phyloP scores from a whole-genome alignment of 2,797 vertebrate genomes.

The Oreochromis mossambicus region DNA sequence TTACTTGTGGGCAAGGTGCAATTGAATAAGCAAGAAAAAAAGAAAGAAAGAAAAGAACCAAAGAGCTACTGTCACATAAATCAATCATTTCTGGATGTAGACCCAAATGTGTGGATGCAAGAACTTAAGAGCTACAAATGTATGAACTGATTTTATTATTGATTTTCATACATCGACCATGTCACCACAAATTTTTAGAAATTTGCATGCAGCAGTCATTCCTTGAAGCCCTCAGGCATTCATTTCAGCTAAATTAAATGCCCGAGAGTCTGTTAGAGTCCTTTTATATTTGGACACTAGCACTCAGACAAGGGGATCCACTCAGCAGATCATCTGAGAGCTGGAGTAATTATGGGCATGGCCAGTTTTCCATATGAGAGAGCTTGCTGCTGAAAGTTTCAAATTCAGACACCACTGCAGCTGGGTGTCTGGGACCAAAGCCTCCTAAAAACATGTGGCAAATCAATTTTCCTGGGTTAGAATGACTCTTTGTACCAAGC shows the following conservation, averaged over 20 bases:
- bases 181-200: not conserved
- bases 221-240: not conserved
- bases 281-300: not conserved
- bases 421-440: constrained; percentile 52
- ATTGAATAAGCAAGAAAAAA: not conserved
- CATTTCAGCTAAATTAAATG: not conserved
- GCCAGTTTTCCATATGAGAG: constrained; percentile 49
- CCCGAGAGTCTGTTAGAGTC: not conserved
- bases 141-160: not conserved
- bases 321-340: constrained; percentile 23
- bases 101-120: not conserved
- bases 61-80: fast-evolving
- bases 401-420: constrained; percentile 49
- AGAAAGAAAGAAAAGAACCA: not conserved
- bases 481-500: constrained; percentile 33
- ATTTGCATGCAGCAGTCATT: not conserved
- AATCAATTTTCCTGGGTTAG: constrained; percentile 48
- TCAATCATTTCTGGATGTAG: not conserved
- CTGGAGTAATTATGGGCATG: constrained; percentile 34
- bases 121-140: not conserved
- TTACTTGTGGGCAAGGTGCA: not conserved
- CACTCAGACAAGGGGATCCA: not conserved
- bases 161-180: not conserved
- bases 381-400: constrained; percentile 29
- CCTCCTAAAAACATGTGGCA: constrained; percentile 50